Conservation (phyloP, 2,113 vertebrate genomes). For the Perccottus glenii region DNA sequence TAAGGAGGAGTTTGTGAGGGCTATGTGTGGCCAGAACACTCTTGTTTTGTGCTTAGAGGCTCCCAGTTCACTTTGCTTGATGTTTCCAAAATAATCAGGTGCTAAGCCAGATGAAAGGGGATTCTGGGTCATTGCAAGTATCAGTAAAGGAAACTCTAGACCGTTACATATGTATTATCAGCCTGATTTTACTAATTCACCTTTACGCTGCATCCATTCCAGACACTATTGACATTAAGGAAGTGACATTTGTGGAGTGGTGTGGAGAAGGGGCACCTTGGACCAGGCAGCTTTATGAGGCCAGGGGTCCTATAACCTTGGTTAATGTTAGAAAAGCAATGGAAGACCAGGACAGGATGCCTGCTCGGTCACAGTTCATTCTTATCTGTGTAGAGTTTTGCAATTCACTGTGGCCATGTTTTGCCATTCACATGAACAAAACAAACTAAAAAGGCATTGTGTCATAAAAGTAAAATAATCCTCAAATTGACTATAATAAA, state of each 20-base stretch:
- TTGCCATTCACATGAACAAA: no score
- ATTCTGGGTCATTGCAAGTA: background rate
- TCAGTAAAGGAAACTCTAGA: conserved; percentile 25
- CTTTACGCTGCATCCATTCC: background rate
- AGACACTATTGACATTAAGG: conserved; percentile 52
- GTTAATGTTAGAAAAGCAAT: conserved; percentile 67
- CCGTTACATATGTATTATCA: conserved; percentile 34
- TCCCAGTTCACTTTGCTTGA: conserved; percentile 21
- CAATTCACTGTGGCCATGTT: conserved; percentile 30
- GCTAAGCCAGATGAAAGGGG: conserved; percentile 7
- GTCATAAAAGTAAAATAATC: no score
- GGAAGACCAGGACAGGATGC: conserved; percentile 59
- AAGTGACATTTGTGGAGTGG: conserved; percentile 53
- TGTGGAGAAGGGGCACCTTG: conserved; percentile 60
- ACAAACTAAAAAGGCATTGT: no score
- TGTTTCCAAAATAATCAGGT: conserved; percentile 19
- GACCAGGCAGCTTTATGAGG: conserved; percentile 69
- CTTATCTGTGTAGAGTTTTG: conserved; percentile 54
- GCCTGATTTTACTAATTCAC: conserved; percentile 22
- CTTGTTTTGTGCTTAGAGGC: conserved; percentile 3
- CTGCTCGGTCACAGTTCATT: conserved; percentile 57
- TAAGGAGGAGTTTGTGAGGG: conserved; percentile 29
- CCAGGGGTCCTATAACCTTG: conserved; percentile 52
- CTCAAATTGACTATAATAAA: background rate
- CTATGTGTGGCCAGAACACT: conserved; percentile 11